A percentile compares a stretch with the other conserved stretches of the same genome.
Evolutionary conservation across 2,113 vertebrate species (phyloP).

Genomic region (Phylloscopus whistleri): DNA sequence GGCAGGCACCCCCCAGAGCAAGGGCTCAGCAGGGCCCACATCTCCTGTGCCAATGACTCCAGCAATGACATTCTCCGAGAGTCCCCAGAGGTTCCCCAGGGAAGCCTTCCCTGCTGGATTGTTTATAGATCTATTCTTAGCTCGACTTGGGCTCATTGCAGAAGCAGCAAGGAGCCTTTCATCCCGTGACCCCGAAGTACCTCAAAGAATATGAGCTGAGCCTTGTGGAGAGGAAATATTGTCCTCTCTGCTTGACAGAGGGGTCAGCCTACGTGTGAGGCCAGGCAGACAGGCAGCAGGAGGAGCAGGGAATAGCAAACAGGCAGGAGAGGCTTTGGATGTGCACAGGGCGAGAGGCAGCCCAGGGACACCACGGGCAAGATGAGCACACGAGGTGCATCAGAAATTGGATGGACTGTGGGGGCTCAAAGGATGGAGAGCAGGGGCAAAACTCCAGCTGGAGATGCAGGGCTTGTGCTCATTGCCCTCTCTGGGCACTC

Average conservation of each 20-base stretch:
- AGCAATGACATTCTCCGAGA: background rate
- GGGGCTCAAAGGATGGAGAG: background rate
- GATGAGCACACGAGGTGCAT: background rate
- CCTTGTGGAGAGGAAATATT: background rate
- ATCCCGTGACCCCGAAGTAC: background rate
- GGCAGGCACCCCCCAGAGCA: background rate
- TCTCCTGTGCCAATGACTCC: background rate
- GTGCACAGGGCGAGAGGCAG: background rate
- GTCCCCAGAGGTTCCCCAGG: background rate
- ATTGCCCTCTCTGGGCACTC: too few species aligned
- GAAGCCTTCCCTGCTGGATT: slow-evolving; percentile 26
- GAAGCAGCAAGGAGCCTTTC: slow-evolving; percentile 49
- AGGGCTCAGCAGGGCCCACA: background rate
- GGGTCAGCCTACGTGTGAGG: background rate
- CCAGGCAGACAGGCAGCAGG: background rate
- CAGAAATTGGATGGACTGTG: fast-evolving
- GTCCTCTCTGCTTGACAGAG: background rate
- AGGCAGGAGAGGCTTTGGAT: background rate
- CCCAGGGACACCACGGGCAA: background rate
- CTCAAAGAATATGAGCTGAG: background rate
- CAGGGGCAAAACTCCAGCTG: fast-evolving
- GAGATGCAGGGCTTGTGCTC: background rate
- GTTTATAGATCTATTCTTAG: slow-evolving; percentile 51
- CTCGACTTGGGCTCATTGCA: slow-evolving; percentile 22
- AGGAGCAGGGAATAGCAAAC: background rate